A percentile compares a stretch with the other conserved stretches of the same genome.
phyloP scores from a whole-genome alignment of 2,888 invertebrate genomes.

The Euzetes globulus region DNA sequence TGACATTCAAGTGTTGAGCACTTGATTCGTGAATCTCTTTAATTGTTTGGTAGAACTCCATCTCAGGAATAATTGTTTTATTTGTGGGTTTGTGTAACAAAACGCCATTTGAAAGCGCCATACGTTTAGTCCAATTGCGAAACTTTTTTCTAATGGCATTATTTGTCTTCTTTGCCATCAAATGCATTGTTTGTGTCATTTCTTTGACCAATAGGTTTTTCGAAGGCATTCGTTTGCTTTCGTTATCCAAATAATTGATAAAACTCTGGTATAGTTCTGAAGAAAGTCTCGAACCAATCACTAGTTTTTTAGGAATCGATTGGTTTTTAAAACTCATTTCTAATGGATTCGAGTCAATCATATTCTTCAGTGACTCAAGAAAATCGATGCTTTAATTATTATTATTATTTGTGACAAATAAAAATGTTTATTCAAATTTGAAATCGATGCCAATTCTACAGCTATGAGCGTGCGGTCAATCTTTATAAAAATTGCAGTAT shows the following conservation, averaged over 20 bases:
- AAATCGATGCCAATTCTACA: no score
- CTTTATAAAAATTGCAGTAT: no score
- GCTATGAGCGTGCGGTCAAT: no score
- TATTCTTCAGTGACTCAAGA: no score
- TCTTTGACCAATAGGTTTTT: not conserved
- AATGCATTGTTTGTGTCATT: not conserved
- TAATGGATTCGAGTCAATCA: no score
- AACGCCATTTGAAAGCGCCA: not conserved
- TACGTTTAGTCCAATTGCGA: conserved; percentile 11
- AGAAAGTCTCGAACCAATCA: not conserved
- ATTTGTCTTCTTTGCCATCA: not conserved
- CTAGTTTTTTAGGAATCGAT: not conserved
- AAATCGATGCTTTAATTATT: no score
- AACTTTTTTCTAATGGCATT: not conserved
- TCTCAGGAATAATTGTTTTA: not conserved
- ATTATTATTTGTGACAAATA: no score
- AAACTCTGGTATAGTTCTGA: not conserved
- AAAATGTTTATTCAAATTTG: no score
- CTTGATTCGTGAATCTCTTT: not conserved
- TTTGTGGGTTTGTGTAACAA: not conserved
- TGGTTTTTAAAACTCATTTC: not conserved
- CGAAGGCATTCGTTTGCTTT: not conserved
- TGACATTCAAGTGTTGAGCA: not conserved
- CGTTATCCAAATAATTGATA: not conserved
- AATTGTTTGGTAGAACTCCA: not conserved